Conservation (phyloP, 1,140 invertebrate genomes). For the Drosophila triauraria region DNA sequence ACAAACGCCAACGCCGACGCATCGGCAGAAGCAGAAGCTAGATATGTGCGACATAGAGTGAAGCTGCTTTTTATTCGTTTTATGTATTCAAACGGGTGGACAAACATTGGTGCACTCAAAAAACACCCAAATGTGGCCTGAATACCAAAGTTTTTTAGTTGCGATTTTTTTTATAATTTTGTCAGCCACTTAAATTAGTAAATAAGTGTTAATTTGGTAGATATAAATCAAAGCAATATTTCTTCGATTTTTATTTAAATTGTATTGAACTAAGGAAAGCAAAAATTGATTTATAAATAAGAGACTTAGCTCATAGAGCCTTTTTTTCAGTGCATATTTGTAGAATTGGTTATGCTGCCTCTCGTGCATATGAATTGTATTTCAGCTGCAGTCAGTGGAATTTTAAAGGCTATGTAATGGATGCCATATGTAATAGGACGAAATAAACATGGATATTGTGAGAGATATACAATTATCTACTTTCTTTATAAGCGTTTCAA, state of each 20-base stretch:
- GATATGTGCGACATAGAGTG: conserved; percentile 37
- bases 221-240: neutral
- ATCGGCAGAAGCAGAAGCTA: conserved; percentile 29
- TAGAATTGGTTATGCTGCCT: conserved; percentile 9
- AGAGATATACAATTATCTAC: neutral
- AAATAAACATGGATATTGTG: neutral
- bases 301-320: fast-evolving
- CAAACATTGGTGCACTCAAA: conserved; percentile 12
- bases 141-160: no score
- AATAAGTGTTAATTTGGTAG: no score
- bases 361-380: conserved; percentile 20
- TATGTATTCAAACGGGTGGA: conserved; percentile 24
- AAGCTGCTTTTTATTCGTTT: conserved; percentile 23
- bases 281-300: neutral
- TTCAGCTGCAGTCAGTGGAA: conserved; percentile 16
- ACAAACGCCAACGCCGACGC: conserved; percentile 61
- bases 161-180: no score
- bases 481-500: conserved; percentile 6
- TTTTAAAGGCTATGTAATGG: conserved; percentile 21
- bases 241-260: fast-evolving
- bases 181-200: neutral
- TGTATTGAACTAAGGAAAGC: no score
- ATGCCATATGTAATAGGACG: conserved; percentile 23
- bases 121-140: neutral
- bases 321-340: conserved; percentile 1